Base-by-base conservation (phyloP, 2,888 invertebrate species). In the Microchrysa polita region DNA sequence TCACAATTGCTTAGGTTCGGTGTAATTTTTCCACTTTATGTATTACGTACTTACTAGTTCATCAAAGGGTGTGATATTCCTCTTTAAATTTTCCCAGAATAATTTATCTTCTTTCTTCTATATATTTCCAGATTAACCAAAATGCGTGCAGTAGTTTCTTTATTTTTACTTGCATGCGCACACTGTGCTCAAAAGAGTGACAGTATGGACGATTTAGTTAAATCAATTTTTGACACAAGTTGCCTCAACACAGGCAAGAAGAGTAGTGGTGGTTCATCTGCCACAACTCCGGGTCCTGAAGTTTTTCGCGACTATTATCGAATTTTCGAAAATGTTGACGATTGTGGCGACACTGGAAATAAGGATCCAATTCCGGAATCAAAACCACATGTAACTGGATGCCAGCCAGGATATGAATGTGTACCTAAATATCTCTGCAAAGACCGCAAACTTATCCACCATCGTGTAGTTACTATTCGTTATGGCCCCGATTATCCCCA, bases 381-480 rank as follows among this genome's bases (percentile, higher is more conserved):
- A 4, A 12, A 5, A 2, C 60, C 72, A 48, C 18, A 5, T 5
- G 44, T 42, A 20, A 48, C 48, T 2, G 72, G 72, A 1, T 84
- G 84, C 74, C 82, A 81, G 0, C 2, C 72, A 2, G 82, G 83
- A 0, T 94, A 93, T 40, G 89, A 90, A 67, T 95, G 95, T 80
- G 93, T 95, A 0, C 89, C 91, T 0, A 92, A 92, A 79, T 94
- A 92, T 81, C 87, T 92, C 12, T 95, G 95, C 79, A 86, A 88
- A 48, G 89, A 90, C 77, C 87, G 87, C 55, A 88, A 89, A 0
- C 87, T 94, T 14, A 90, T 91, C 73, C 89, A 87, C 0, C 91
- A 92, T 79, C 94, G 94, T 0, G 84, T 86, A 42, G 90, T 95
- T 69, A 93, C 95, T 79, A 91, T 94, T 72, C 89, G 95, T 88